Conservation (phyloP, 1,140 invertebrate genomes). For the Bombus ignitus region DNA sequence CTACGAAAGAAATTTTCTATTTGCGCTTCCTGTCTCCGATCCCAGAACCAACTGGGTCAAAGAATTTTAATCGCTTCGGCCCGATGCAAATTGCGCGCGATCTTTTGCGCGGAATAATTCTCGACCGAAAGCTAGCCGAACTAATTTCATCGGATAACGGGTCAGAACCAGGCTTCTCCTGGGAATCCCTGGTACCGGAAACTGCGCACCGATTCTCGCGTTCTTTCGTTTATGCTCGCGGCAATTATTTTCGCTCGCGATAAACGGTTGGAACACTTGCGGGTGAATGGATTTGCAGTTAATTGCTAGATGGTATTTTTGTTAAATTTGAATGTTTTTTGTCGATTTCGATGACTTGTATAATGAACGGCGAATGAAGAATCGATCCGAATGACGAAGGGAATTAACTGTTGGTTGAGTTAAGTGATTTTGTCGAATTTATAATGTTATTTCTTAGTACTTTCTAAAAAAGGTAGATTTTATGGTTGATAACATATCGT, state of each 20-base stretch:
- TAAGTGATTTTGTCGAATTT: neutral
- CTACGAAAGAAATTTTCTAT: conserved; percentile 35
- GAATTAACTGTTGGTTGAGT: neutral
- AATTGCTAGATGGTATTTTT: neutral
- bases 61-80: conserved; percentile 46
- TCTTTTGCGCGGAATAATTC: conserved; percentile 44
- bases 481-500: neutral
- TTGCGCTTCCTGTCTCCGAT: neutral
- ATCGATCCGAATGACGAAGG: neutral
- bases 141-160: conserved; percentile 8
- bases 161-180: neutral
- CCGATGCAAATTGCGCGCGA: conserved; percentile 37
- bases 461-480: no score
- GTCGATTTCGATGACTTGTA: neutral
- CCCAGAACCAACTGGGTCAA: conserved; percentile 23
- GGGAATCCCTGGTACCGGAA: neutral
- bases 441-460: neutral
- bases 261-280: neutral
- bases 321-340: neutral
- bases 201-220: no score
- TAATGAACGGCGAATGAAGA: neutral
- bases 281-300: neutral
- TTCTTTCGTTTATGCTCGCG: neutral
- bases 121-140: conserved; percentile 17
- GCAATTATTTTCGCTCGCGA: neutral